Conservation (phyloP, 2,888 invertebrate species). For the Diarsia dahlii region DNA sequence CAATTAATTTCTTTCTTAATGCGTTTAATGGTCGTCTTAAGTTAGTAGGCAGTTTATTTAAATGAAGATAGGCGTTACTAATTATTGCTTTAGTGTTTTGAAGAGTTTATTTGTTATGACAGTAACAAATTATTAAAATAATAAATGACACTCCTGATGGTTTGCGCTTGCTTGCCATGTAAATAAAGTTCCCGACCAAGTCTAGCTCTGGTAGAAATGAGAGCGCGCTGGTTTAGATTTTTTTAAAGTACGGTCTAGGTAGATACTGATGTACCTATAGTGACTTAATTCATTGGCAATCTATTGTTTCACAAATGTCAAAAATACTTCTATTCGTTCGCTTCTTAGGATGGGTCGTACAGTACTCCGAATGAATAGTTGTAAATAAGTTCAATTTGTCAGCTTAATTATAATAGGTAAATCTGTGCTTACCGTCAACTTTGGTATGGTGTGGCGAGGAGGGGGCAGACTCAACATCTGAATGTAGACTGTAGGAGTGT, state of each 20-base stretch:
- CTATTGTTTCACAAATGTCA: too few relatives aligned
- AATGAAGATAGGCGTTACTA: conserved; percentile 11
- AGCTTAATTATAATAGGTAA: too few relatives aligned
- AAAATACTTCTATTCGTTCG: too few relatives aligned
- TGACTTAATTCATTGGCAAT: too few relatives aligned
- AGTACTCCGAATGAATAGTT: too few relatives aligned
- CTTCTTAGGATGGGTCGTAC: too few relatives aligned
- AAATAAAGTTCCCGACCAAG: conserved; percentile 1
- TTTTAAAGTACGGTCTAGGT: too few relatives aligned
- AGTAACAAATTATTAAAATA: not conserved
- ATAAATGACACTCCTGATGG: not conserved
- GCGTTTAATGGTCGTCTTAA: conserved; percentile 17
- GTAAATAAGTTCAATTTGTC: too few relatives aligned
- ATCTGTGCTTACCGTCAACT: conserved; percentile 91
- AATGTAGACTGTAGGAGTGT: conserved; percentile 97
- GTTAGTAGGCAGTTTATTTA: conserved; percentile 1
- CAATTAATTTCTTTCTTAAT: conserved; percentile 16
- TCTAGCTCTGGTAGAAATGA: too few relatives aligned
- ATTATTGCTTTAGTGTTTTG: conserved; percentile 1
- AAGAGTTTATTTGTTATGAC: not conserved
- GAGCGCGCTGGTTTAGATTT: too few relatives aligned
- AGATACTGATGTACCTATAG: too few relatives aligned
- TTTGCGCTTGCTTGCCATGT: not conserved
- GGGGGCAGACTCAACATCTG: conserved; percentile 93
- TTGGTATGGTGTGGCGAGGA: conserved; percentile 93